phyloP scores from a whole-genome alignment of 2,113 vertebrate genomes.

The Hippocampus abdominalis region DNA sequence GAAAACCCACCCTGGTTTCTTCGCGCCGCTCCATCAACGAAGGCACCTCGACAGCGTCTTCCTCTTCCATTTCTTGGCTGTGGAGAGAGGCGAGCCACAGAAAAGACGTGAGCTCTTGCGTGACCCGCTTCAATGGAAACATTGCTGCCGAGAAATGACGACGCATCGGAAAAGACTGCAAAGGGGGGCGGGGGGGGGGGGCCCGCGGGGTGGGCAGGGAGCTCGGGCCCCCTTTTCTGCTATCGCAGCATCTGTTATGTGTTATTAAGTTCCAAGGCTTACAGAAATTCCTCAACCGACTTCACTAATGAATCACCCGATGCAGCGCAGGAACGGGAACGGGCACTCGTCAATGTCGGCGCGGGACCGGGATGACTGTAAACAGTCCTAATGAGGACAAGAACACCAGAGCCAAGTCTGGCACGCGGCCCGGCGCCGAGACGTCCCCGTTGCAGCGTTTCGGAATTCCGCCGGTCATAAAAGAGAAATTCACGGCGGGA shows the following conservation, averaged over 20 bases:
- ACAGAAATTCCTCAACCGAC: not conserved
- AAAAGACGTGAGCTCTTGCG: not conserved
- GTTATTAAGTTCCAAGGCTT: not conserved
- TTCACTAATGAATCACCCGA: not conserved
- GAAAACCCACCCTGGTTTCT: conserved; percentile 37
- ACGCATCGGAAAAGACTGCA: not conserved
- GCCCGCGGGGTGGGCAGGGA: too few species aligned
- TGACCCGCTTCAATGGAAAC: not conserved
- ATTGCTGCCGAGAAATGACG: not conserved
- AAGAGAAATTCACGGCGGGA: not conserved
- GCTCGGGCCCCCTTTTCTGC: not conserved
- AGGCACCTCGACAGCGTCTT: conserved; percentile 19
- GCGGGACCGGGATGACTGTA: not conserved
- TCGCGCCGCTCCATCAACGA: conserved; percentile 14
- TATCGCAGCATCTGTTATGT: not conserved
- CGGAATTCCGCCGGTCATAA: not conserved
- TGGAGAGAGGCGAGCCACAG: not conserved
- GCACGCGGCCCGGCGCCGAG: not conserved
- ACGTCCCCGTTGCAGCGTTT: not conserved
- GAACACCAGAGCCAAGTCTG: not conserved
- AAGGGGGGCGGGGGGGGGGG: not conserved
- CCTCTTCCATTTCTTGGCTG: conserved; percentile 28
- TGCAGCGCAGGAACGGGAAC: not conserved
- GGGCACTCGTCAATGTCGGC: not conserved
- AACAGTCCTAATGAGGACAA: not conserved